Evolutionary conservation across 2,888 invertebrate species (phyloP), one percentile per base, ranked within the genome.

Genomic region (Luperina nickerlii): DNA sequence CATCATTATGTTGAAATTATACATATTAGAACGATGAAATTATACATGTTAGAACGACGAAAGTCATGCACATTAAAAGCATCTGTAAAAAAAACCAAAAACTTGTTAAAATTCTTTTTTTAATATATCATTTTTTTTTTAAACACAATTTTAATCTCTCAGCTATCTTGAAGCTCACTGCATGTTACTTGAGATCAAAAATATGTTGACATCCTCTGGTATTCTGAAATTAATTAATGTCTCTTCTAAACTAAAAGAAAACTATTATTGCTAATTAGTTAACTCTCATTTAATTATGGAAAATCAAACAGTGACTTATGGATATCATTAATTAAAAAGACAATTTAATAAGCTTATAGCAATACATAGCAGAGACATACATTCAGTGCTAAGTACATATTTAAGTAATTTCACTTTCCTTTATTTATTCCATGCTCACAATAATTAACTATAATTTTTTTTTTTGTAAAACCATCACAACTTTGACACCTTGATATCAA

Each of bases 261-360:
- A n/a, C 8, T n/a, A 32, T 32, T 3, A 11, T 38, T 75, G 4
- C 9, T 11, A 42, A 20, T 18, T 51, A 63, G 9, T 51, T 38
- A 1, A 63, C 18, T 18, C 6, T 24, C 1, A 2, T 32, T 32
- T 18, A 38, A 11, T 68, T 2, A 68, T 63, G 42, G 15, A 6
- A 7, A 27, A 27, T 42, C 18, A 78, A 63, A 6, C n/a, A 32
- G 24, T 60, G n/a, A 45, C 24, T 13, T 51, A 51, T 57, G 27
- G 9, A 77, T 42, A 78, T 38, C 5, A 51, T 67, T 67, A 48
- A 27, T 67, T 78, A 60, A 38, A 27, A 76, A 51, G 15, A 27
- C n/a, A 27, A 72, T 27, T 72, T 8, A 20, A n/a, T 51, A 57
- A 45, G 4, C 15, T 24, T 51, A 18, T 51, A 15, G 0, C 48